Percentiles rank a stretch among this genome's conserved stretches.
These are phyloP conservation scores for Protodeltote pygarga DNA, from an alignment of 2,888 invertebrate species.

Conservation along the genomic window DNA sequence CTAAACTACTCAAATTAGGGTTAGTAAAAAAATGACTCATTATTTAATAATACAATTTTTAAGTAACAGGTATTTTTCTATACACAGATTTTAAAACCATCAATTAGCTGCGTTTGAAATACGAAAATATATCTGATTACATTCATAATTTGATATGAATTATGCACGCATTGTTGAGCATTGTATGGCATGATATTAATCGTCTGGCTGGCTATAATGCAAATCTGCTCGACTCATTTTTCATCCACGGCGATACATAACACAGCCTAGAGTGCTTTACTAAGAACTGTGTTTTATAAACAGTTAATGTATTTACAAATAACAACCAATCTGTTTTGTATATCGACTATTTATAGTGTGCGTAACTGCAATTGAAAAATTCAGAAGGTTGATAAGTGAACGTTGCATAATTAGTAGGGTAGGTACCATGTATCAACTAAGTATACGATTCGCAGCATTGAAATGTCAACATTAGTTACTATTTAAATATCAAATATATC, in stretches of 20 bases:
- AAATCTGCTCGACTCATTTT: slow-evolving; percentile 13
- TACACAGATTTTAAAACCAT: too few species aligned
- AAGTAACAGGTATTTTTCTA: too few species aligned
- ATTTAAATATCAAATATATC: slow-evolving; percentile 19
- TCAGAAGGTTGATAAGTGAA: background rate
- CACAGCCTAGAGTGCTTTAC: slow-evolving; percentile 7
- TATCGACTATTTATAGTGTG: slow-evolving; percentile 1
- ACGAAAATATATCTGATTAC: slow-evolving; percentile 41
- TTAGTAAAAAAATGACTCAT: too few species aligned
- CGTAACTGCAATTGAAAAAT: background rate
- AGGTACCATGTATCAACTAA: slow-evolving; percentile 6
- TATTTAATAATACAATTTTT: too few species aligned
- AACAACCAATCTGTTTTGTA: slow-evolving; percentile 7
- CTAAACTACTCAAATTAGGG: too few species aligned
- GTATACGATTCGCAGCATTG: slow-evolving; percentile 19
- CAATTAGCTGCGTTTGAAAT: background rate
- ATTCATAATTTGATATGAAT: slow-evolving; percentile 45
- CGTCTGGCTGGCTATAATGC: slow-evolving; percentile 27
- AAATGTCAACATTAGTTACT: slow-evolving; percentile 21
- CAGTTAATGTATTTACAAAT: slow-evolving; percentile 28
- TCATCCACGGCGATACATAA: slow-evolving; percentile 8
- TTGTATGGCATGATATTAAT: slow-evolving; percentile 54
- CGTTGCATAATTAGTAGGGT: slow-evolving; percentile 12
- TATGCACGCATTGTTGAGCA: slow-evolving; percentile 49
- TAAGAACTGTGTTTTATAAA: slow-evolving; percentile 20